These are phyloP conservation scores for Nysson spinosus DNA, from an alignment of 2,888 invertebrate species.

Conservation along the genomic window DNA sequence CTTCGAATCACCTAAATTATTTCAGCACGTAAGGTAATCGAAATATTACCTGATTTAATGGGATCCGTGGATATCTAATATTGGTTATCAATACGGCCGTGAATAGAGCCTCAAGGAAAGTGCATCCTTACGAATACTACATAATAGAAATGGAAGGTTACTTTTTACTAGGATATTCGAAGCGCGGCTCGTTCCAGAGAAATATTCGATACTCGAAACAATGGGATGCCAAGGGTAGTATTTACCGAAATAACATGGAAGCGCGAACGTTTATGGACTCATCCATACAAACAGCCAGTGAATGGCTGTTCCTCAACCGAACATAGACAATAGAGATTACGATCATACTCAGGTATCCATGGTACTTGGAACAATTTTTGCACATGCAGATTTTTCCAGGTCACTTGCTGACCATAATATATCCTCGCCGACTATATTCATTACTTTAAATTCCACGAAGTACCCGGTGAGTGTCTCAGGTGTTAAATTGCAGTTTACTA, in stretches of 20 bases:
- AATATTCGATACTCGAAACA: constrained; percentile 39
- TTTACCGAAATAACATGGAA: constrained; percentile 38
- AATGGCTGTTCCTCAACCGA: constrained; percentile 28
- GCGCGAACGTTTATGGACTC: constrained; percentile 24
- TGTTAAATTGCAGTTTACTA: no score
- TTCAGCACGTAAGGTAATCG: background rate
- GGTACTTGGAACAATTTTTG: constrained; percentile 15
- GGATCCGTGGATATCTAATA: constrained; percentile 14
- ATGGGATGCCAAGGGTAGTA: constrained; percentile 27
- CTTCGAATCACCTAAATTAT: constrained; percentile 11
- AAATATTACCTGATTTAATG: background rate
- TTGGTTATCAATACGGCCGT: constrained; percentile 12
- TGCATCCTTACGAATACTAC: background rate
- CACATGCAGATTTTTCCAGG: constrained; percentile 1
- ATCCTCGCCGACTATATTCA: no score
- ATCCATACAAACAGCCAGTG: constrained; percentile 29
- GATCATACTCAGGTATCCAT: constrained; percentile 10
- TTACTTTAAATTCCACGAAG: no score
- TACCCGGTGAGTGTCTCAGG: no score
- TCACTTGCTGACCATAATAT: no score
- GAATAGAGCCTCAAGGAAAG: constrained; percentile 12
- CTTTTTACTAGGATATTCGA: constrained; percentile 3
- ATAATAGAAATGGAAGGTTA: constrained; percentile 22
- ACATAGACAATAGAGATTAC: constrained; percentile 35
- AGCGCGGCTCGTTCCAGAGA: constrained; percentile 29